These are phyloP conservation scores for Polypterus bichir DNA, from an alignment of 2,113 vertebrate species.

Conservation along the genomic window DNA sequence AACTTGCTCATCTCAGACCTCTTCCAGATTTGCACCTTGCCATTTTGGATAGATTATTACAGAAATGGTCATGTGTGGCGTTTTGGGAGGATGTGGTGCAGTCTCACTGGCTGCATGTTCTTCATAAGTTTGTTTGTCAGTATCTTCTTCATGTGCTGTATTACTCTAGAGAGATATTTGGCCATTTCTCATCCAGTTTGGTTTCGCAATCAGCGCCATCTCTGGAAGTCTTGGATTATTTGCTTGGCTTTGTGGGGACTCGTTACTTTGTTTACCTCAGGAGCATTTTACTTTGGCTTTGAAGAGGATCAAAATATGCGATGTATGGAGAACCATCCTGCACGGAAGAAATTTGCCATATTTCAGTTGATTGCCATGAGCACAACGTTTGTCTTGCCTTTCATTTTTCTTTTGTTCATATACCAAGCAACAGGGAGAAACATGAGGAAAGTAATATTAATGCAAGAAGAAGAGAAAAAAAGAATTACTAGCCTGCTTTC, in stretches of 20 bases:
- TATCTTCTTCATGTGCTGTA: constrained; percentile 19
- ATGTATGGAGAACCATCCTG: constrained; percentile 2
- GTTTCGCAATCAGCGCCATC: constrained; percentile 2
- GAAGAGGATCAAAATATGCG: not conserved
- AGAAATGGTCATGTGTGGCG: not conserved
- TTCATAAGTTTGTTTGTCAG: constrained; percentile 15
- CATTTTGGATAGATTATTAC: constrained; percentile 17
- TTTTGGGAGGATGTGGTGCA: not conserved
- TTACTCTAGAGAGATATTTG: constrained; percentile 12
- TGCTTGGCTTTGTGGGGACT: not conserved
- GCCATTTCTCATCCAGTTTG: constrained; percentile 7
- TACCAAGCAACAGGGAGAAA: not conserved
- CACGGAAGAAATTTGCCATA: not conserved
- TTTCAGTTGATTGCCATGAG: not conserved
- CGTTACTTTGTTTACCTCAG: not conserved
- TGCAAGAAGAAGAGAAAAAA: constrained; percentile 5
- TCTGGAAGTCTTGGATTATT: not conserved
- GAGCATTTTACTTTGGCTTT: not conserved
- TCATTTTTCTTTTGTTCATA: not conserved
- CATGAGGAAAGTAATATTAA: not conserved
- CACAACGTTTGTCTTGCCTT: constrained; percentile 9
- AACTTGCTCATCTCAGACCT: constrained; percentile 18
- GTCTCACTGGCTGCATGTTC: constrained; percentile 4
- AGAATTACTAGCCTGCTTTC: constrained; percentile 13
- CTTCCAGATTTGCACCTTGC: constrained; percentile 16